Evolutionary conservation across 2,113 vertebrate genomes (phyloP).

Genomic region (Azemiops feae): DNA sequence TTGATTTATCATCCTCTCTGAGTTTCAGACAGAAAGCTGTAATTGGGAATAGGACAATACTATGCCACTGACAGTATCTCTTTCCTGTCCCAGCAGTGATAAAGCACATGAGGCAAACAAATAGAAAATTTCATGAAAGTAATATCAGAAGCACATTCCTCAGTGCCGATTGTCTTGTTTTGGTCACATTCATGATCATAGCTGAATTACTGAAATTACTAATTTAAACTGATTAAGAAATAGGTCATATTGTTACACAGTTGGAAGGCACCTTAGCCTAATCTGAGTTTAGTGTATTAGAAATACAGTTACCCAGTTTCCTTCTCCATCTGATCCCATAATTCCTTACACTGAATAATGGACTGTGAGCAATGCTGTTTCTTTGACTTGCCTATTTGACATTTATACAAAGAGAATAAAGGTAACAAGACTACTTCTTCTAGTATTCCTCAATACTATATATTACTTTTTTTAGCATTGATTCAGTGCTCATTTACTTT

Average conservation of each 20-base stretch:
- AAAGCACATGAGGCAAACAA: not conserved
- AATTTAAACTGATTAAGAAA: not conserved
- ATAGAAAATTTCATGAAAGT: not conserved
- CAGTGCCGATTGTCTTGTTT: not conserved
- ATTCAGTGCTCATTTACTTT: not conserved
- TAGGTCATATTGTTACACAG: not conserved
- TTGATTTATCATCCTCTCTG: not conserved
- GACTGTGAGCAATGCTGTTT: not conserved
- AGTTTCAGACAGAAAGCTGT: not conserved
- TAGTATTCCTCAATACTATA: not conserved
- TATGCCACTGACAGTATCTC: not conserved
- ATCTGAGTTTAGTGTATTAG: not conserved
- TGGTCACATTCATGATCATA: not conserved
- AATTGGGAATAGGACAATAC: not conserved
- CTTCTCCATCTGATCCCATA: not conserved
- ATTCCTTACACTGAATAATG: not conserved
- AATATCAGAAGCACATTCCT: not conserved
- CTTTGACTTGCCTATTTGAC: not conserved
- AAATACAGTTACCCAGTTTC: not conserved
- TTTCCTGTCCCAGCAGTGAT: not conserved
- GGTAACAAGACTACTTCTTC: not conserved
- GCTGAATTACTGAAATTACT: not conserved
- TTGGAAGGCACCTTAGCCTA: not conserved
- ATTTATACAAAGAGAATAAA: not conserved
- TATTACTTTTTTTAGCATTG: not conserved